A percentile compares a stretch with the other conserved stretches of the same genome.
phyloP scores from a whole-genome alignment of 2,888 invertebrate genomes.

The Zootermopsis nevadensis region DNA sequence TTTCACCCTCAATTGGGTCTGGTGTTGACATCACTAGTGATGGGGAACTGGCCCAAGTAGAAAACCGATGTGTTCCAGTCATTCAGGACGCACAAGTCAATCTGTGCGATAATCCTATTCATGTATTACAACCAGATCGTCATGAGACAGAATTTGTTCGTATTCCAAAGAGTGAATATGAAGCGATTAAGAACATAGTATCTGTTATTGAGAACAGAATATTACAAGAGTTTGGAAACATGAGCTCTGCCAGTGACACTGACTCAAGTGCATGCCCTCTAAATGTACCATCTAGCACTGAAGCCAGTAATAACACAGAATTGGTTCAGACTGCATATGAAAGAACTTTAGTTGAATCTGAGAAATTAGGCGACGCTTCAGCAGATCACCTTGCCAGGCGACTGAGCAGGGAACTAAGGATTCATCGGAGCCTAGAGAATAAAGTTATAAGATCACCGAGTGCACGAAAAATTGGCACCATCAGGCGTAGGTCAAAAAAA shows the following conservation, averaged over 20 bases:
- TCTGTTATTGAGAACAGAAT: constrained; percentile 78
- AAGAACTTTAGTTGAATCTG: constrained; percentile 76
- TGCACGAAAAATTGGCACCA: constrained; percentile 82
- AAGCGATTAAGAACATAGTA: constrained; percentile 80
- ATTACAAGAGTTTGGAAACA: constrained; percentile 72
- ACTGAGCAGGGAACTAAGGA: constrained; percentile 79
- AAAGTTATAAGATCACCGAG: constrained; percentile 83
- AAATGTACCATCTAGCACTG: constrained; percentile 32
- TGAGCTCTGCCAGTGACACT: constrained; percentile 58
- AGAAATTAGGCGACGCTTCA: constrained; percentile 67
- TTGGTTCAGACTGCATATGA: constrained; percentile 80
- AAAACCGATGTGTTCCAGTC: background rate
- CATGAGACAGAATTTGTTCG: constrained; percentile 71
- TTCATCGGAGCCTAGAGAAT: constrained; percentile 75
- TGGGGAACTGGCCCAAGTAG: background rate
- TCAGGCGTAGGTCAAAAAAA: constrained; percentile 79
- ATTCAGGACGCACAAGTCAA: constrained; percentile 23
- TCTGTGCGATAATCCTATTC: constrained; percentile 28
- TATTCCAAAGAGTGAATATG: constrained; percentile 80
- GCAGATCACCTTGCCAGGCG: constrained; percentile 78
- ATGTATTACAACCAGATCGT: background rate
- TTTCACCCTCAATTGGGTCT: constrained; percentile 7
- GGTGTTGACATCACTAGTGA: constrained; percentile 29
- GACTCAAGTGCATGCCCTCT: constrained; percentile 56
- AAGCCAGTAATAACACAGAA: constrained; percentile 61